Evolutionary conservation across 1,140 invertebrate species (phyloP).

Genomic region (Drosophila kikkawai): DNA sequence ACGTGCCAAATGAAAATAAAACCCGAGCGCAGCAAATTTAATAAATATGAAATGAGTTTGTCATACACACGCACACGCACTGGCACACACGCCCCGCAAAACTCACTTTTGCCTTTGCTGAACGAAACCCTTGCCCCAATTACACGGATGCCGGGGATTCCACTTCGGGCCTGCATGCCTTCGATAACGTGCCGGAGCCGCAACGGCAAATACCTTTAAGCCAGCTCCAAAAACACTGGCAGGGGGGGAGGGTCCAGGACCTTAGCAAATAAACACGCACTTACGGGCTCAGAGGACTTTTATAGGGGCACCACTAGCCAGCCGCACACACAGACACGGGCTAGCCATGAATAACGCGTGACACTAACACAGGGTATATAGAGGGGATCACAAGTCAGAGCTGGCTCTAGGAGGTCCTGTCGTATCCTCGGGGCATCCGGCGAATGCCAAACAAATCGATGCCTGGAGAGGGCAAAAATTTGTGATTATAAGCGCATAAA

Average conservation of each 20-base stretch:
- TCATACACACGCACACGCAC: conserved; percentile 60
- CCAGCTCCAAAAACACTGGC: conserved; percentile 46
- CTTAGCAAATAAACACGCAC: conserved; percentile 76
- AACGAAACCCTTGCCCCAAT: conserved; percentile 69
- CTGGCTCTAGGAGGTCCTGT: background rate
- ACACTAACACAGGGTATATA: conserved; percentile 55
- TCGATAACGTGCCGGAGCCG: conserved; percentile 70
- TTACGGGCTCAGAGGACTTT: conserved; percentile 68
- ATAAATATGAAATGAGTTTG: conserved; percentile 81
- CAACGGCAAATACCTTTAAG: conserved; percentile 64
- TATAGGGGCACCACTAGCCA: conserved; percentile 11
- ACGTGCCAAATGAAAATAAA: conserved; percentile 81
- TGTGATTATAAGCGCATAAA: conserved; percentile 80
- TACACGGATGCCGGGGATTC: conserved; percentile 52
- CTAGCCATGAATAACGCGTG: conserved; percentile 62
- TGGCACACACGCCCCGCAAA: conserved; percentile 10
- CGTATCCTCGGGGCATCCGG: conserved; percentile 72
- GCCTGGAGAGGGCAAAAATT: conserved; percentile 43
- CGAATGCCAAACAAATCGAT: conserved; percentile 81
- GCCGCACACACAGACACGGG: conserved; percentile 27
- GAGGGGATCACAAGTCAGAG: conserved; percentile 56
- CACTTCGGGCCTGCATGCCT: conserved; percentile 48
- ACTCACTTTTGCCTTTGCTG: background rate
- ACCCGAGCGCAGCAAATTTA: conserved; percentile 72
- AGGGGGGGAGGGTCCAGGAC: conserved; percentile 4